Evolutionary conservation across 2,888 invertebrate species (phyloP), one percentile per base, ranked within the genome.

Genomic region (Dioctria linearis): DNA sequence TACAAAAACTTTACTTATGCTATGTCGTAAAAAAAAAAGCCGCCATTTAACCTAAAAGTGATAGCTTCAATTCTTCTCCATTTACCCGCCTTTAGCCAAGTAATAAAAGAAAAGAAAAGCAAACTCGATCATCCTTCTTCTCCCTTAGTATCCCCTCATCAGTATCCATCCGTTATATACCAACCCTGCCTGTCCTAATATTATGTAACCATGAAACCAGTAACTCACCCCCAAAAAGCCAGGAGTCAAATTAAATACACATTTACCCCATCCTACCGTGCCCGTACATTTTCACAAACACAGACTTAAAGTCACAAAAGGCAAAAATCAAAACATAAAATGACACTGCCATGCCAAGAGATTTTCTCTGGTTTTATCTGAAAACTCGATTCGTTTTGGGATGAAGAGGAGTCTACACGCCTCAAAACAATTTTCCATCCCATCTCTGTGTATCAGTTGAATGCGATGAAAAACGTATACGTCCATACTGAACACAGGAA

Each of bases 121-220:
- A 85, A 86, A 85, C 86, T 88, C 25, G 25, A 88, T 88, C 88
- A 84, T 85, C 86, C 86, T 86, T 86, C 86, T 86, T 86, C 86
- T 86, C 86, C 86, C 86, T 83, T 83, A 82, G 79, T 78, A 79
- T 80, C 81, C 81, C 81, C 80, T 73, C 25, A 25, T 25, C 73
- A 13, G 76, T 49, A 76, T 76, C 76, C 76, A 76, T 63, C 63
- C 63, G 61, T 63, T 76, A 76, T 76, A 42, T 76, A 76, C 46
- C 76, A 43, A 46, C 43, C 42, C 66, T 57, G 76, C 63, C 46
- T 76, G 76, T 76, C 76, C 76, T 63, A 76, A 76, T 76, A 63
- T 76, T 76, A 76, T 76, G 76, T 76, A 76, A 76, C 76, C 76
- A 76, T 76, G 76, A 76, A 76, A 76, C 61, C 49, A 61, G 63